A percentile compares a stretch with the other conserved stretches of the same genome.
Evolutionary conservation across 30 jellyfish, hydroid and myxozoan genomes (phyloP).

Genomic region (Hydractinia symbiolongicarpus): DNA sequence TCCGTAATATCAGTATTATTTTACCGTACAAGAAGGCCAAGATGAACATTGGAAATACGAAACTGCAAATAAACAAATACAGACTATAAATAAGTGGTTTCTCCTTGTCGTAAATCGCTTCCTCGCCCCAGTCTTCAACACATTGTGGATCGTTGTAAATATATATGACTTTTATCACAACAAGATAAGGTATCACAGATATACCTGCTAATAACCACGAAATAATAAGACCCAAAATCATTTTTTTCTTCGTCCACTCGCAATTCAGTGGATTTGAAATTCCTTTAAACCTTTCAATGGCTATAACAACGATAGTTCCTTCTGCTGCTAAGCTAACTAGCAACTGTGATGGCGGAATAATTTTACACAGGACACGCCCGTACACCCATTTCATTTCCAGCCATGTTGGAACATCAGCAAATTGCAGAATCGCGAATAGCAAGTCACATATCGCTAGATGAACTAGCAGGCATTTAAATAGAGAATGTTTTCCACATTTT

Average conservation of each 20-base stretch:
- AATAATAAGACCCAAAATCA: background rate
- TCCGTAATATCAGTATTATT: conserved; percentile 10
- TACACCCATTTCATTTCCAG: conserved; percentile 7
- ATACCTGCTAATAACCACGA: conserved; percentile 10
- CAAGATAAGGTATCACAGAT: background rate
- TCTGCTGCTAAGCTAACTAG: conserved; percentile 9
- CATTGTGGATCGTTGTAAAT: background rate
- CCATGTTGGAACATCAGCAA: conserved; percentile 18
- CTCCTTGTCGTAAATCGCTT: background rate
- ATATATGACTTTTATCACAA: background rate
- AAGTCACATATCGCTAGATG: conserved; percentile 21
- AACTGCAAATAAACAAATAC: background rate
- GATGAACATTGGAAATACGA: conserved; percentile 10
- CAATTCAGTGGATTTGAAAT: conserved; percentile 19
- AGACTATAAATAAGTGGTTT: background rate
- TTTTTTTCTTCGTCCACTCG: conserved; percentile 10
- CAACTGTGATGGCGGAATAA: background rate
- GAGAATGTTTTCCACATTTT: background rate
- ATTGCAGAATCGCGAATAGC: background rate
- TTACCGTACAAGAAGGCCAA: conserved; percentile 20
- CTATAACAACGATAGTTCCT: conserved; percentile 21
- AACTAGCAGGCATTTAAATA: background rate
- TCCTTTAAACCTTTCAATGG: conserved; percentile 19
- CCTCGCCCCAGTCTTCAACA: conserved; percentile 9
- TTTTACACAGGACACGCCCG: conserved; percentile 4